Conservation (phyloP, 2,113 vertebrate species). For the Cavia aperea region DNA sequence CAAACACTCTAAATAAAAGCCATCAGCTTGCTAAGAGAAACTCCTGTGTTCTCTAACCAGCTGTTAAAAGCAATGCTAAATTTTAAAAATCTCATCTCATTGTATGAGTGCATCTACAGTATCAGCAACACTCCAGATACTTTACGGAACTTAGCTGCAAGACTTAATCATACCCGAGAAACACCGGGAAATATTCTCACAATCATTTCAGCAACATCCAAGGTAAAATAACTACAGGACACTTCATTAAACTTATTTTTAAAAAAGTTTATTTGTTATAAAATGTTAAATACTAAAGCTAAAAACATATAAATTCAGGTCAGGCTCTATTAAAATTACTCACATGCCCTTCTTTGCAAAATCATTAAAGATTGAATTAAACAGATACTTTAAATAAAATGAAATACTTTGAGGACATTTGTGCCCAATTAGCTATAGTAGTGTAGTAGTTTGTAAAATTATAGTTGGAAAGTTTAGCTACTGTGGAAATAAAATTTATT, state of each 20-base stretch:
- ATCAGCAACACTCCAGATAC: neutral
- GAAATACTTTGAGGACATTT: conserved; percentile 47
- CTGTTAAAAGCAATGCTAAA: neutral
- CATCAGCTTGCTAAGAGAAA: neutral
- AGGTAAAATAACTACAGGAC: conserved; percentile 36
- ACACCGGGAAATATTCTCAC: neutral
- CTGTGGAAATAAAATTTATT: conserved; percentile 29
- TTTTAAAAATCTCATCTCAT: neutral
- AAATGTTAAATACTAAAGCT: conserved; percentile 70
- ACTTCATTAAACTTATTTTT: conserved; percentile 29
- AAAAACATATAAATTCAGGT: conserved; percentile 61
- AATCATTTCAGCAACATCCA: conserved; percentile 17
- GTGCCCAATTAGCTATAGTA: conserved; percentile 27
- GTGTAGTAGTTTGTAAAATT: conserved; percentile 54
- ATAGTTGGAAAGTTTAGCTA: conserved; percentile 32
- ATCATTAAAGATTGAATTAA: conserved; percentile 65
- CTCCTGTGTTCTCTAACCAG: neutral
- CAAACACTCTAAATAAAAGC: neutral
- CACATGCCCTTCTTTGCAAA: conserved; percentile 65
- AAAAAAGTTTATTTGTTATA: conserved; percentile 68
- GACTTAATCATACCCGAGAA: conserved; percentile 5
- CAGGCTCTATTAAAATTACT: conserved; percentile 63
- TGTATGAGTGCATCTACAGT: neutral
- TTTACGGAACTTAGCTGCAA: neutral
- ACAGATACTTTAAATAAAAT: conserved; percentile 67